Evolutionary conservation across 2,797 vertebrate species (phyloP), one percentile per base, ranked within the genome.

Genomic region (Glossophaga mutica): DNA sequence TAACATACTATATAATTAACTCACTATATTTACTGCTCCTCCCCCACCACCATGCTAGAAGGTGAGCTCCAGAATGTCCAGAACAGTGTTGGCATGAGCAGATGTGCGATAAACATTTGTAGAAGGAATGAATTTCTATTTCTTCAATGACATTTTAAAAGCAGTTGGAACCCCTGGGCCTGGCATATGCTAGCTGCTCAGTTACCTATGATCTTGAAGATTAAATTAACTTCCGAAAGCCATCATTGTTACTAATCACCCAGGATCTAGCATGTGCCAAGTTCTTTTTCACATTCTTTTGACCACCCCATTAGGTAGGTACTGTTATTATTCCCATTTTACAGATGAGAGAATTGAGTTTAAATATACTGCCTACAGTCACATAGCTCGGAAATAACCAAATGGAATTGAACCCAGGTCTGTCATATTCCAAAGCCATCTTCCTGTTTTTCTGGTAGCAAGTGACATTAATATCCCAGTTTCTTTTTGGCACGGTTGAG

Each of bases 61-160:
- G 39, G 5, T 70, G 65, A 55, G 37, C 42, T 44, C 52, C 10
- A 84, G 57, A 34, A 65, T 52, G 14, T 8, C 11, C 29, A 37
- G 24, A 55, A 83, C 21, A 73, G 32, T 44, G 32, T 67, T 73
- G 46, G 29, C 29, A 82, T 22, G 82, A 83, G 19, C 48, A 68
- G 26, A 9, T 84, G 9, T 86, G 81, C 65, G 77, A 81, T 46
- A 94, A 90, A 95, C 78, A 48, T 39, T 57, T 95, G 24, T 70
- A 71, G 50, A 88, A 91, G 12, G 18, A 50, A 46, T 85, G 32
- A 74, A 86, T 74, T 73, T 90, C n/a, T 82, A 59, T 94, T 86
- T 96, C 87, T 71, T 93, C 24, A 85, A 46, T 67, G 19, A 12
- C 10, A 77, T 90, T 95, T 84, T 62, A 48, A 77, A 94, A 90